These are phyloP conservation scores for Apogon hyalosoma DNA, from an alignment of 2,797 vertebrate species.

Conservation along the genomic window DNA sequence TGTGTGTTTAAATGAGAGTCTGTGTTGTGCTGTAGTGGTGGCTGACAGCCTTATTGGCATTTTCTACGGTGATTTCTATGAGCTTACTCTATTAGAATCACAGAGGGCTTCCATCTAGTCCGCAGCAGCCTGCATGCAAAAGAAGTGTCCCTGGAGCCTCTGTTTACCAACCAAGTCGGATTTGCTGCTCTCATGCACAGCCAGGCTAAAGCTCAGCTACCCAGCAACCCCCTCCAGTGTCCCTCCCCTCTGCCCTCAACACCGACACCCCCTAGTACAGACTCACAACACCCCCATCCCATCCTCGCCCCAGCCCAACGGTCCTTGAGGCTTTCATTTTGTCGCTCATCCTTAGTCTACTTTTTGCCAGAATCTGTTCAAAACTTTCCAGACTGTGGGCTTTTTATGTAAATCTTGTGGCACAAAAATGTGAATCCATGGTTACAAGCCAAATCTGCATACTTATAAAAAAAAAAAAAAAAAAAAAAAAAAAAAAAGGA, in stretches of 20 bases:
- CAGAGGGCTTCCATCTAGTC: slow-evolving; percentile 79
- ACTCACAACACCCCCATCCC: slow-evolving; percentile 33
- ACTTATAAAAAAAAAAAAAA: slow-evolving; percentile 38
- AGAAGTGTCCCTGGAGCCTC: slow-evolving; percentile 84
- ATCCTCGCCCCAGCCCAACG: slow-evolving; percentile 51
- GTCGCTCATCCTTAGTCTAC: slow-evolving; percentile 82
- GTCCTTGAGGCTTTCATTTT: slow-evolving; percentile 83
- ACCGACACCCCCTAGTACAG: slow-evolving; percentile 49
- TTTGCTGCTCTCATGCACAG: slow-evolving; percentile 83
- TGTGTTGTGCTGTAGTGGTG: slow-evolving; percentile 49
- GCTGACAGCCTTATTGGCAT: slow-evolving; percentile 80
- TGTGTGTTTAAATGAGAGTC: slow-evolving; percentile 41
- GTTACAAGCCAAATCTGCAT: slow-evolving; percentile 82
- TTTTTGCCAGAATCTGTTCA: slow-evolving; percentile 83
- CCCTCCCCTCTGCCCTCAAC: slow-evolving; percentile 55
- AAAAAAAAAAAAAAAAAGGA: slow-evolving; percentile 28
- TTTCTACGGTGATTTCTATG: slow-evolving; percentile 82
- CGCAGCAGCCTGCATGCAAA: slow-evolving; percentile 78
- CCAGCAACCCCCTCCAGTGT: slow-evolving; percentile 72
- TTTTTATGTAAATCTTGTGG: slow-evolving; percentile 87
- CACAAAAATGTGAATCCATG: slow-evolving; percentile 71
- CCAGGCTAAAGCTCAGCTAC: slow-evolving; percentile 83
- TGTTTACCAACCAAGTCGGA: slow-evolving; percentile 88
- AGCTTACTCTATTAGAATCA: slow-evolving; percentile 83
- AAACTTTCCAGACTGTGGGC: slow-evolving; percentile 82